Evolutionary conservation across 2,888 invertebrate genomes (phyloP), one percentile per base, ranked within the genome.

Genomic region (Trissoscelio sp.): DNA sequence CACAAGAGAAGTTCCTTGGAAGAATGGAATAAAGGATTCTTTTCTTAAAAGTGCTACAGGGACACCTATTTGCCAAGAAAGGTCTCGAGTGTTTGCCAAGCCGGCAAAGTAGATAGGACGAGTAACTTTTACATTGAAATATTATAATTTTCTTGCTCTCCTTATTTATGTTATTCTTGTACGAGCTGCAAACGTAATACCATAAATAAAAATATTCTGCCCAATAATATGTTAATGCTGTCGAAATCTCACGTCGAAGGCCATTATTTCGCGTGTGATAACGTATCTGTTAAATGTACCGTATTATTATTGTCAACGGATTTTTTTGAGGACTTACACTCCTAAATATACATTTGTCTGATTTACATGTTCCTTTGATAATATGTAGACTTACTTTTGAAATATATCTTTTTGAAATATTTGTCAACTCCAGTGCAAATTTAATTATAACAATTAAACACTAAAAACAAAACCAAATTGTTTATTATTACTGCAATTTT

Each of bases 1-100:
- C 80, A 75, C 75, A 70, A 81, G 75, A 81, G 75, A 70, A 75
- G 75, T 81, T 70, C 75, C 64, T 80, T 80, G 72, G 73, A 69
- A 81, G 81, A 81, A 81, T 81, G 57, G 81, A 81, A 81, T 73
- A 78, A 81, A 81, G 78, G 69, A 81, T 81, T 67, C 78, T 74
- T 73, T 81, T 73, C 78, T 78, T 70, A 82, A 79, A 81, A 81
- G 77, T 77, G 81, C 81, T 81, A 73, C 73, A 73, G 73, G 69
- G 81, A 81, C 78, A 81, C 81, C 78, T 81, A 81, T 81, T 81
- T 81, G 81, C 73, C 73, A 78, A 78, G 81, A 78, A 81, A 81
- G 78, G 78, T 78, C 73, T 62, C 81, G 77, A 77, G 77, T 77
- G 81, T 78, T 81, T 77, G 77, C 81, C 77, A 81, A 81, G 69